Base-by-base conservation (phyloP, 2,888 invertebrate species). In the Diaperis boleti region DNA sequence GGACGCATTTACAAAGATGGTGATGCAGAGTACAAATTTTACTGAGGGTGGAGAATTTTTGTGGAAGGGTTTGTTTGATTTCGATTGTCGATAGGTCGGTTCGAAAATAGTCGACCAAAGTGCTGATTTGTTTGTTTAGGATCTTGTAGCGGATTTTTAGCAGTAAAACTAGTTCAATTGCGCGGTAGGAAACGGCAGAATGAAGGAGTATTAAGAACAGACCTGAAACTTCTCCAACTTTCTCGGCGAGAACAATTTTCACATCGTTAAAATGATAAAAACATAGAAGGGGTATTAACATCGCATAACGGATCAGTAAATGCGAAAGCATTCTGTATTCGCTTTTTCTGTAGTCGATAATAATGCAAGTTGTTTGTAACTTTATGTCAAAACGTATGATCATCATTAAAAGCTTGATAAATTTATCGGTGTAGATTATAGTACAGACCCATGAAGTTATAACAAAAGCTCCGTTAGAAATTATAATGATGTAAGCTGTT, bases 11-110 rank as follows among this genome's bases (percentile, higher is more conserved):
- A 3, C 18, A 33, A 10, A 56, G 33, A 22, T 56, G 44, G 15
- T 56, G 56, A 20, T 56, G 56, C 13, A 56, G 35, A n/a, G 45
- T 11, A 17, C 56, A 56, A 1, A 56, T 33, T 42, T 14, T 44
- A 11, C 29, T 11, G 8, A 54, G n/a, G 7, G 8, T 13, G 1
- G 14, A 10, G 8, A 37, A 54, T 29, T 41, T 13, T 22, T 15
- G 10, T 14, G 8, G 22, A 39, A 39, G 1, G n/a, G 41, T 42
- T 18, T 18, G 41, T 17, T 18, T 10, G n/a, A 10, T 6, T 20
- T 20, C 18, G 41, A 2, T 42, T 17, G 18, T 10, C 11, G 33
- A 13, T 33, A 33, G 11, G 13, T 10, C 13, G 10, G 33, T 33
- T 11, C 1, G 6, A 22, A 37, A 50, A 20, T n/a, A 37, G 4